These are phyloP conservation scores for Crepidodera aurea DNA, from an alignment of 2,888 invertebrate species.

Conservation along the genomic window DNA sequence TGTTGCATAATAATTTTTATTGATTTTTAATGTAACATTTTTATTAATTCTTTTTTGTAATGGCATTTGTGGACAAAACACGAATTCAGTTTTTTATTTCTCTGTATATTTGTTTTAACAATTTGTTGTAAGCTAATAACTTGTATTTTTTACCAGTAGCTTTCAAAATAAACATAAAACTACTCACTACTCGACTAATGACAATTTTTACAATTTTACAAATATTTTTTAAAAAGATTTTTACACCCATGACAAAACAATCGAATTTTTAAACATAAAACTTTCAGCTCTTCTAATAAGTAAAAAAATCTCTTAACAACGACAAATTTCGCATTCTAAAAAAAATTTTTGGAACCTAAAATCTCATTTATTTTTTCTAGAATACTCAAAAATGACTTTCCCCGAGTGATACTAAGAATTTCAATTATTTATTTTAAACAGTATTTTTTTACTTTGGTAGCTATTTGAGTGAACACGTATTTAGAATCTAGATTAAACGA, in stretches of 20 bases:
- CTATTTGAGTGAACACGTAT: slow-evolving; percentile 13
- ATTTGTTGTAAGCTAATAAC: background rate
- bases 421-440: slow-evolving; percentile 10
- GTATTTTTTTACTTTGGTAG: slow-evolving; percentile 23
- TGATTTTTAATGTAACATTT: too few species aligned
- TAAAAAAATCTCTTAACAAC: slow-evolving; percentile 11
- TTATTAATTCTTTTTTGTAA: background rate
- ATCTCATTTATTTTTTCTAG: slow-evolving; percentile 2
- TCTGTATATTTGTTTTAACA: background rate
- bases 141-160: background rate
- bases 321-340: background rate
- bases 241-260: slow-evolving; percentile 17
- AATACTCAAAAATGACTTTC: slow-evolving; percentile 11
- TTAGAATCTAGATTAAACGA: slow-evolving; percentile 5
- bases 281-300: slow-evolving; percentile 7
- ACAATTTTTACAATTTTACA: slow-evolving; percentile 26
- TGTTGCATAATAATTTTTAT: too few species aligned
- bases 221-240: slow-evolving; percentile 24
- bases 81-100: background rate
- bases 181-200: slow-evolving; percentile 13
- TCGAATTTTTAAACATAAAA: slow-evolving; percentile 14
- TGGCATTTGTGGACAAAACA: background rate
- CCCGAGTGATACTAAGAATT: background rate
- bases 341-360: too few species aligned
- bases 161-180: background rate